Evolutionary conservation across 2,113 vertebrate genomes (phyloP), one percentile per base, ranked within the genome.

Genomic region (Tympanuchus pallidicinctus): DNA sequence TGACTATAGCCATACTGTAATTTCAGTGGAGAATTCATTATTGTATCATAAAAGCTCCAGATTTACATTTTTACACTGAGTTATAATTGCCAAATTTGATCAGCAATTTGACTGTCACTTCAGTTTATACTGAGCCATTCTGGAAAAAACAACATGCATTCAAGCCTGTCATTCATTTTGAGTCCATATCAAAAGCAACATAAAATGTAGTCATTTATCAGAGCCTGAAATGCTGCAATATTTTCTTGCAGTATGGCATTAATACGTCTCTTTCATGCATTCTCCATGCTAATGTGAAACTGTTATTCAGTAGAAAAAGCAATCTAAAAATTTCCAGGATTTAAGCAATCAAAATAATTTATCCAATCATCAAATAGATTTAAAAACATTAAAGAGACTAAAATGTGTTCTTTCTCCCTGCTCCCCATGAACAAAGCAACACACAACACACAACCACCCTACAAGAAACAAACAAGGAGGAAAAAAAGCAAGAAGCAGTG

Each of bases 21-120:
- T 59, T 82, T 90, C 4, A 88, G 48, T n/a, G 40, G 18, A 63
- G 52, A 83, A 61, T 84, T 77, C 2, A 2, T 69, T 84, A 74
- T 27, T 70, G 88, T 88, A 19, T 45, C 74, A 90, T 71, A 74
- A 82, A 95, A 88, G 59, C 74, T 91, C 54, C 50, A 40, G 80
- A 92, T 90, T 97, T 92, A 88, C 66, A 95, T 89, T 93, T 96
- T 94, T 95, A 90, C 91, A 88, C 8, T n/a, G 7, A 21, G 57
- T 66, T 84, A 69, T 79, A 93, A 92, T 64, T 92, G 87, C 70
- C 90, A 92, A 95, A 94, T 94, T 93, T 93, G 83, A 95, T 92
- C 91, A 89, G 86, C 88, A 85, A 69, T 95, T 94, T 93, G 92
- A 92, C 83, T 95, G 89, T 88, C 95, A 90, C 59, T 97, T 95